phyloP scores from a whole-genome alignment of 2,888 invertebrate genomes.

The Xiphydria camelus region DNA sequence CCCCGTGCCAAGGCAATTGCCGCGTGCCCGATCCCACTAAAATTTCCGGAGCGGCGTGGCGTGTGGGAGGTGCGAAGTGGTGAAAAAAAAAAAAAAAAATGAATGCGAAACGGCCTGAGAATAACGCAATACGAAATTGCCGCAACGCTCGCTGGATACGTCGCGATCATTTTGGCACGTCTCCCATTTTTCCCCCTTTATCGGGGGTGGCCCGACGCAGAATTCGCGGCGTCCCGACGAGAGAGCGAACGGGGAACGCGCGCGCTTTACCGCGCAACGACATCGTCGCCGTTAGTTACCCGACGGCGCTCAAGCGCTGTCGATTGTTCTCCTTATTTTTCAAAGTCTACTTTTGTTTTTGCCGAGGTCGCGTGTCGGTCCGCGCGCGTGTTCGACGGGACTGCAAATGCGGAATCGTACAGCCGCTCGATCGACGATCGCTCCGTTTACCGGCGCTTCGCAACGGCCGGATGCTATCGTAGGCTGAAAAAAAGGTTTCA shows the following conservation, averaged over 20 bases:
- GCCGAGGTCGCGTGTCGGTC: too few relatives aligned
- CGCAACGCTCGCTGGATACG: conserved; percentile 32
- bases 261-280: conserved; percentile 26
- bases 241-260: too few relatives aligned
- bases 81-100: background rate
- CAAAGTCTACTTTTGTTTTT: conserved; percentile 19
- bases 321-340: conserved; percentile 32
- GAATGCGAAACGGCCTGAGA: background rate
- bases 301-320: conserved; percentile 17
- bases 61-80: too few relatives aligned
- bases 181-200: conserved; percentile 38
- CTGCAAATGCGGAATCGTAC: too few relatives aligned
- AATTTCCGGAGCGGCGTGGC: too few relatives aligned
- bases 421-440: too few relatives aligned
- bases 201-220: conserved; percentile 30
- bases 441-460: too few relatives aligned
- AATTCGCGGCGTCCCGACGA: conserved; percentile 34
- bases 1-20: background rate
- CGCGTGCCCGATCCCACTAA: too few relatives aligned
- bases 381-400: too few relatives aligned
- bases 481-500: too few relatives aligned
- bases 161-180: conserved; percentile 38
- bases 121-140: conserved; percentile 31
- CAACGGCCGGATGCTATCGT: too few relatives aligned
- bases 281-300: conserved; percentile 35